Conservation (phyloP, 2,113 vertebrate genomes). For the Etheostoma spectabile region DNA sequence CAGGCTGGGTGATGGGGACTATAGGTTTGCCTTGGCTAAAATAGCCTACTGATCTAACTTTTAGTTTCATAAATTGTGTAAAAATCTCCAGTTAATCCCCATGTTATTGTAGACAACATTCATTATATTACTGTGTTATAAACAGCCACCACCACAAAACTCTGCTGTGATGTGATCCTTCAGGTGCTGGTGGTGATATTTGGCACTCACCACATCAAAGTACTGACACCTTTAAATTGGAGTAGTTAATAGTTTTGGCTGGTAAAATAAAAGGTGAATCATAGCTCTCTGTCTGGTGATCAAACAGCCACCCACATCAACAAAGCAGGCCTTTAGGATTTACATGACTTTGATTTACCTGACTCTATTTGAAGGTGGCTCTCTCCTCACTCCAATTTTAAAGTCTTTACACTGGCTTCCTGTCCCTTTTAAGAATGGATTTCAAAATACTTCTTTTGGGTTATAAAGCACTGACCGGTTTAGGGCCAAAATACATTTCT, state of each 20-base stretch:
- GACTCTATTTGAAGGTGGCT: not conserved
- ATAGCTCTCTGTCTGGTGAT: not conserved
- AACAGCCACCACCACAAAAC: not conserved
- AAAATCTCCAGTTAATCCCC: not conserved
- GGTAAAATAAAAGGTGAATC: not conserved
- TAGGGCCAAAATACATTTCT: too few relatives aligned
- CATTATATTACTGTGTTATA: not conserved
- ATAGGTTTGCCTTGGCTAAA: too few relatives aligned
- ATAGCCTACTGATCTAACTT: not conserved
- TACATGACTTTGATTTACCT: not conserved
- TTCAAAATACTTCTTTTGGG: too few relatives aligned
- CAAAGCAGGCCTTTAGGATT: not conserved
- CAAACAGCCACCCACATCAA: not conserved
- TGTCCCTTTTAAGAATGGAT: too few relatives aligned
- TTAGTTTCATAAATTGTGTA: not conserved
- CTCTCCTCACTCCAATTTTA: too few relatives aligned
- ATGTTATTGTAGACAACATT: not conserved
- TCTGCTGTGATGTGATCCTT: not conserved
- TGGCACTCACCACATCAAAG: not conserved
- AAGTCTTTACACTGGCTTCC: too few relatives aligned
- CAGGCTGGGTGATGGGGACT: not conserved
- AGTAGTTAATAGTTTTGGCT: not conserved
- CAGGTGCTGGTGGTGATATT: not conserved
- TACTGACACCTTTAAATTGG: not conserved
- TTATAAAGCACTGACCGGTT: too few relatives aligned